Conservation (phyloP, 2,888 invertebrate genomes). For the Ophion slaviceki region DNA sequence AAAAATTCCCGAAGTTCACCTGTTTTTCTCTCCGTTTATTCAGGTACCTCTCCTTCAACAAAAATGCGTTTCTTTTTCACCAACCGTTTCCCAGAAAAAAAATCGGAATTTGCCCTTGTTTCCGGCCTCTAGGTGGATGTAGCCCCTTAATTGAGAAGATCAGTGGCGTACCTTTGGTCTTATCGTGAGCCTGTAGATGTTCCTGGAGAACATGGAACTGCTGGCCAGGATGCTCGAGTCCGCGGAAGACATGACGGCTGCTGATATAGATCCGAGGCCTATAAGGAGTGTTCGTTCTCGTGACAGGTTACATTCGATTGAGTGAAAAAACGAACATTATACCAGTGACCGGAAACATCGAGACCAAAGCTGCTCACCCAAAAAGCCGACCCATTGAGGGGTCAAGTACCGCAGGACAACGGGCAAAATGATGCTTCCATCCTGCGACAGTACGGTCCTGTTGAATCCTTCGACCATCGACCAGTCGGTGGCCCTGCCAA, state of each 20-base stretch:
- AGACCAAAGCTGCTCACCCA: constrained; percentile 78
- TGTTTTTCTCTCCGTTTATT: no score
- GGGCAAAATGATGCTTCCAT: constrained; percentile 87
- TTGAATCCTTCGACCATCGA: constrained; percentile 78
- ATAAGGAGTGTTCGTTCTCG: background rate
- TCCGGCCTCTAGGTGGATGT: no score
- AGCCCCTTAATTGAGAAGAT: background rate
- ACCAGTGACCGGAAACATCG: no score
- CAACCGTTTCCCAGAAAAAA: no score
- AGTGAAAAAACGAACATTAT: no score
- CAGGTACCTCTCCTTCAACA: no score
- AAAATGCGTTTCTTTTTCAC: no score
- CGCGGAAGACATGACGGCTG: constrained; percentile 91
- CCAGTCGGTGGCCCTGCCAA: constrained; percentile 87
- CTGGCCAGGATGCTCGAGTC: constrained; percentile 90
- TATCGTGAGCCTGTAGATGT: constrained; percentile 88
- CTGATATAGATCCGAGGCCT: constrained; percentile 90
- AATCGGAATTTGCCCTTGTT: no score
- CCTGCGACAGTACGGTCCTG: constrained; percentile 78
- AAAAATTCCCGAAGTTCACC: no score
- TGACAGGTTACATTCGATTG: background rate
- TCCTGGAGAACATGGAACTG: constrained; percentile 90
- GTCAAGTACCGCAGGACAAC: constrained; percentile 86
- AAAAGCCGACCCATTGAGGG: constrained; percentile 86
- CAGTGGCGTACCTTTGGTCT: constrained; percentile 85